These are phyloP conservation scores for Gambelia wislizenii DNA, from an alignment of 2,797 vertebrate genomes.

Conservation along the genomic window DNA sequence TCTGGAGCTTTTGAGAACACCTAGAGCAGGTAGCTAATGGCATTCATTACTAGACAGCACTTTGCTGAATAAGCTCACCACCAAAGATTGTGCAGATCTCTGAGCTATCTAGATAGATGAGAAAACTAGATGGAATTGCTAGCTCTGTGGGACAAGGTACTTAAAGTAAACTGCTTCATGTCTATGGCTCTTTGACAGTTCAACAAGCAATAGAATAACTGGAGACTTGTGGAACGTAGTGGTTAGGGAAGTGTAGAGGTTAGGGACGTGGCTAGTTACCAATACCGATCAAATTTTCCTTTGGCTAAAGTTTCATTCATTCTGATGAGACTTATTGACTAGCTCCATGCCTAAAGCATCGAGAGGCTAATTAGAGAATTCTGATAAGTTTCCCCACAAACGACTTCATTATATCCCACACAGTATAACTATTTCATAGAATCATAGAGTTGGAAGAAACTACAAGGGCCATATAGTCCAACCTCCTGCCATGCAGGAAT, in stretches of 20 bases:
- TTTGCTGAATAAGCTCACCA: conserved; percentile 29
- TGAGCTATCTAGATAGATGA: accelerated
- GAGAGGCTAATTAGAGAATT: neutral
- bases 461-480: too few relatives aligned
- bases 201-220: neutral
- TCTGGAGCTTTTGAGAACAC: conserved; percentile 47
- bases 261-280: neutral
- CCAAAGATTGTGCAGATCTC: conserved; percentile 13
- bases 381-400: neutral
- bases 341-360: neutral
- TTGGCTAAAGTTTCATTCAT: neutral
- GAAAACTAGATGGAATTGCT: neutral
- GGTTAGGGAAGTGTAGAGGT: neutral
- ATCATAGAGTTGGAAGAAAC: too few relatives aligned
- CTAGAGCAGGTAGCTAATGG: conserved; percentile 19
- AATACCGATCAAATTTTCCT: neutral
- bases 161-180: conserved; percentile 25
- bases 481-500: too few relatives aligned
- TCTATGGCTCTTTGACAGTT: conserved; percentile 17
- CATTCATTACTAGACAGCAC: conserved; percentile 28
- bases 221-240: neutral
- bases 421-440: too few relatives aligned
- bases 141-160: neutral
- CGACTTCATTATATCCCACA: neutral
- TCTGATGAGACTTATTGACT: neutral